Evolutionary conservation across 2,888 invertebrate species (phyloP).

Genomic region (Dryobotodes eremita): DNA sequence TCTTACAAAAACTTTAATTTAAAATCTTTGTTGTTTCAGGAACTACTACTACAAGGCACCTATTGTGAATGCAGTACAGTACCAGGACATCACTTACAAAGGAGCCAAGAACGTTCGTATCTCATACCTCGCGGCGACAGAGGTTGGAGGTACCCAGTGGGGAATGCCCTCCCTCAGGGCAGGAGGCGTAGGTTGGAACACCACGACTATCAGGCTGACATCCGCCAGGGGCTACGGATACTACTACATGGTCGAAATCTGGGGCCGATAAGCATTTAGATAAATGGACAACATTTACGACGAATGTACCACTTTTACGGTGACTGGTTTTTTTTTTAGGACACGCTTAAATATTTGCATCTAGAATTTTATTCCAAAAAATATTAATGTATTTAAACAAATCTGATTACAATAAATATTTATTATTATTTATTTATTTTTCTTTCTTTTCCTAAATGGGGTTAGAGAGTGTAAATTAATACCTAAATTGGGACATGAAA

Average conservation of each 20-base stretch:
- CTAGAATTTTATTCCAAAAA: neutral
- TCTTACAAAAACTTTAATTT: neutral
- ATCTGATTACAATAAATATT: slow-evolving; percentile 16
- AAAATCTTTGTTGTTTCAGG: slow-evolving; percentile 19
- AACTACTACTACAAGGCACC: slow-evolving; percentile 68
- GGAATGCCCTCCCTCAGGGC: slow-evolving; percentile 72
- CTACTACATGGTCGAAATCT: slow-evolving; percentile 80
- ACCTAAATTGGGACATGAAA: neutral
- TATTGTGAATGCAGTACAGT: slow-evolving; percentile 76
- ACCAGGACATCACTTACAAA: slow-evolving; percentile 79
- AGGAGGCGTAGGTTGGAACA: slow-evolving; percentile 76
- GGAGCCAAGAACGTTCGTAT: slow-evolving; percentile 77
- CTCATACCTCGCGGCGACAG: slow-evolving; percentile 75
- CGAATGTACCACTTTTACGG: neutral
- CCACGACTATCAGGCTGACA: slow-evolving; percentile 78
- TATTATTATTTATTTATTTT: neutral
- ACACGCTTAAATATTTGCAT: neutral
- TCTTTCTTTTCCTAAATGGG: neutral
- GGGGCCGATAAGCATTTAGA: slow-evolving; percentile 74
- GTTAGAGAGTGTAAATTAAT: neutral
- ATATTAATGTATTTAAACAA: neutral
- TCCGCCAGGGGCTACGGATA: slow-evolving; percentile 80
- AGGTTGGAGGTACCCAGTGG: slow-evolving; percentile 80
- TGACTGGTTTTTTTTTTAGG: neutral
- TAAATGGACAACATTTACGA: neutral